Evolutionary conservation across 2,888 invertebrate genomes (phyloP), one percentile per base, ranked within the genome.

Genomic region (Athalia circularis): DNA sequence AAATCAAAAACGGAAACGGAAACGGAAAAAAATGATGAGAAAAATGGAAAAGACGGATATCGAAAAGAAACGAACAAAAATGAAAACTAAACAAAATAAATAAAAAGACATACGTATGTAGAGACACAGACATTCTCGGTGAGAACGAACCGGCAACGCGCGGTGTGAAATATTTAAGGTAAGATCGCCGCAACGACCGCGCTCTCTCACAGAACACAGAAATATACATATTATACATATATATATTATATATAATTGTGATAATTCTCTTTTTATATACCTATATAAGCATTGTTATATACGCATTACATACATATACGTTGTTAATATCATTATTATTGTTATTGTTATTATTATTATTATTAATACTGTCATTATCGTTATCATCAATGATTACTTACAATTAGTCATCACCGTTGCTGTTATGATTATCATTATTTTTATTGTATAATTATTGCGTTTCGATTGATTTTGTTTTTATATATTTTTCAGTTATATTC

Each of bases 181-280:
- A 70, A 70, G 70, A 70, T 70, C 70, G 70, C 70, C 70, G 70
- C 57, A 68, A 78, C 67, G 76, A 86, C 87, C 87, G 87, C 87
- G 87, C 89, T 89, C 89, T 89, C 89, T 89, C 88, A 86, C 86
- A 82, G 82, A 84, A 86, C 81, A 85, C 85, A 67, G 68, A 68
- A 61, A 61, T 29, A 9, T 29, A 4, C 7, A 48, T 15, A 43
- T 29, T 29, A 29, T 29, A 29, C 29, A 65, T 15, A 65, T 11
- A 43, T 29, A 65, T 4, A 29, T n/a, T 43, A 52, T 54, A 50
- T 50, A 15, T 8, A 43, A 9, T 54, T 57, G 52, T 54, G 54
- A 11, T 54, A 54, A 43, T 52, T 68, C 54, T 48, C 4, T 11
- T 1, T 7, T 62, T 15, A 11, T 43, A 5, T 29, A 43, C 11